Evolutionary conservation across 1,140 invertebrate species (phyloP), one percentile per base, ranked within the genome.

Genomic region (Panagrolaimus sp.): DNA sequence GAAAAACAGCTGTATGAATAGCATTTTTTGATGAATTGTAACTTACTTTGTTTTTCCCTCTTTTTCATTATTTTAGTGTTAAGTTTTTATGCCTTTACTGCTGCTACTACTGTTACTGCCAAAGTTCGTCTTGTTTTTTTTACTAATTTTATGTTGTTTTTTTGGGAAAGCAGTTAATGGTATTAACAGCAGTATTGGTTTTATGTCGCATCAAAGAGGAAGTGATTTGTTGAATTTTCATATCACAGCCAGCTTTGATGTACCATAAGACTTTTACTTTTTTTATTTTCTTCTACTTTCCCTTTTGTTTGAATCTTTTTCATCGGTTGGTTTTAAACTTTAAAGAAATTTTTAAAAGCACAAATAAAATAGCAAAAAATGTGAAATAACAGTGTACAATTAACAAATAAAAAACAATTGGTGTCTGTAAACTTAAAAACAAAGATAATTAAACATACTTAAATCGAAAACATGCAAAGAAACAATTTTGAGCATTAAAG

Each of bases 171-270:
- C 31, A 38, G 31, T 38, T 38, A 57, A 11, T 27, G 27, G 20
- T 11, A 57, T 20, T 27, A 57, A 27, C 51, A 57, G 51, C n/a
- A 57, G 51, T 57, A 57, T 20, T 57, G 51, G 51, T 27, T 57
- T 42, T 64, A 72, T 65, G 61, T 64, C 73, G 25, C 62, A 62
- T 72, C 70, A 72, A 72, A 72, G 69, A 68, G 70, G 70, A 72
- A 44, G 70, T 72, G 70, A 71, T 72, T 74, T 72, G 70, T 72
- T 69, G 70, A 72, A 25, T 27, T 42, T 44, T 72, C 70, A 72
- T 72, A 72, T 72, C 70, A 72, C 70, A 72, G 70, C 70, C 70
- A 72, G 70, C 70, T 72, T 72, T 72, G 70, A 72, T 72, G 70
- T 72, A 27, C 51, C 51, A 20, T 27, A 57, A 8, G 51, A 27